Conservation (phyloP, 2,113 vertebrate species). For the Apteryx owenii region DNA sequence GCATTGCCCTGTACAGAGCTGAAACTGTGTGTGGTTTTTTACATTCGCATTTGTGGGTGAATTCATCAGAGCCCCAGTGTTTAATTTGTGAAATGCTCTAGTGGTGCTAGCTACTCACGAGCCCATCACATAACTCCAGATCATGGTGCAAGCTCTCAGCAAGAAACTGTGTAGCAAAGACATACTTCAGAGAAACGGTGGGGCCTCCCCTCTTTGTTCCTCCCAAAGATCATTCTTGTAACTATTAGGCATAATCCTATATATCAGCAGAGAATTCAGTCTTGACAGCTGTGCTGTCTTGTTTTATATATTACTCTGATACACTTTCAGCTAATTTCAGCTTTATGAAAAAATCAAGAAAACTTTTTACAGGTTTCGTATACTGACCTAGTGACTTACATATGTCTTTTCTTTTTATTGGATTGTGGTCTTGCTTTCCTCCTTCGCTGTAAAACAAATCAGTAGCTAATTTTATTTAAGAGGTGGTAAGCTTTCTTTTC, state of each 20-base stretch:
- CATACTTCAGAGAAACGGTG: not conserved
- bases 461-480: not conserved
- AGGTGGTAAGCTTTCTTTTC: not conserved
- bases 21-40: not conserved
- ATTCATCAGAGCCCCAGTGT: not conserved
- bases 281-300: conserved; percentile 17
- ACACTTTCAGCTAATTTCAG: conserved; percentile 30
- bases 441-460: not conserved
- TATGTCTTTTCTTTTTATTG: not conserved
- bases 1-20: not conserved
- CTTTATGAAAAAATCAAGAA: conserved; percentile 11
- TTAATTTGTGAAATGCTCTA: not conserved
- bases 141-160: not conserved
- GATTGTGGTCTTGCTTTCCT: not conserved
- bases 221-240: not conserved
- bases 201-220: not conserved
- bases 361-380: not conserved
- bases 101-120: not conserved
- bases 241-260: not conserved
- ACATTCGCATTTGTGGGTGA: not conserved
- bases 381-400: not conserved
- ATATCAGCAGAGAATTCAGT: not conserved
- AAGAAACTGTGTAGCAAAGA: not conserved
- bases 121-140: not conserved
- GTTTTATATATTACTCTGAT: conserved; percentile 15